A percentile compares a stretch with the other conserved stretches of the same genome.
These are phyloP conservation scores for Aphaenogaster rudis DNA, from an alignment of 1,140 invertebrate genomes.

Conservation along the genomic window DNA sequence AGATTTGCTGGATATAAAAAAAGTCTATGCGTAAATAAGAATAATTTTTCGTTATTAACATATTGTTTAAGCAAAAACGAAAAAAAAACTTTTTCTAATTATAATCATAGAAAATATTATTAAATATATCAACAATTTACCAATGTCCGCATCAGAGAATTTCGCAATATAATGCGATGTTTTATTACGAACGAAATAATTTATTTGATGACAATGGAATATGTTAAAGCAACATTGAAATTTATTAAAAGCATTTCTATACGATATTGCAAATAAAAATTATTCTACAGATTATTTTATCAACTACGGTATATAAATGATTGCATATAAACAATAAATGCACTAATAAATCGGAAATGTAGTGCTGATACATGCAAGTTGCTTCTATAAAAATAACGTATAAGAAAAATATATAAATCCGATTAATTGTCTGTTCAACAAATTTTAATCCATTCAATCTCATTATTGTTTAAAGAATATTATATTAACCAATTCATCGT, in stretches of 20 bases:
- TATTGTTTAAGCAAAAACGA: not conserved
- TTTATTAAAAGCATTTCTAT: not conserved
- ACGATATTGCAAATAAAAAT: not conserved
- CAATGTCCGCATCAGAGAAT: not conserved
- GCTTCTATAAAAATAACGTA: not conserved
- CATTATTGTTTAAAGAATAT: conserved; percentile 2
- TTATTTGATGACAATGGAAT: not conserved
- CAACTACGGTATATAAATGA: not conserved
- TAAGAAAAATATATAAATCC: not conserved
- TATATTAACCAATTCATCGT: not conserved
- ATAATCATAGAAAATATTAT: not conserved
- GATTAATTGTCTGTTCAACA: not conserved
- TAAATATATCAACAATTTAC: not conserved
- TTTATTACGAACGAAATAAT: not conserved
- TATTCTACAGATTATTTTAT: conserved; percentile 6
- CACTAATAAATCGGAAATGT: conserved; percentile 2
- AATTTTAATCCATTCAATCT: not conserved
- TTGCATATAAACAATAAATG: not conserved
- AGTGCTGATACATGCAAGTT: not conserved
- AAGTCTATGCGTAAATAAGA: not conserved
- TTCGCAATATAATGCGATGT: not conserved
- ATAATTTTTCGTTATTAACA: not conserved
- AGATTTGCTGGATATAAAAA: not conserved
- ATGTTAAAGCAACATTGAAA: not conserved
- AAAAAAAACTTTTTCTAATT: not conserved